Evolutionary conservation across 2,888 invertebrate genomes (phyloP).

Genomic region (Mesochorus sp.): DNA sequence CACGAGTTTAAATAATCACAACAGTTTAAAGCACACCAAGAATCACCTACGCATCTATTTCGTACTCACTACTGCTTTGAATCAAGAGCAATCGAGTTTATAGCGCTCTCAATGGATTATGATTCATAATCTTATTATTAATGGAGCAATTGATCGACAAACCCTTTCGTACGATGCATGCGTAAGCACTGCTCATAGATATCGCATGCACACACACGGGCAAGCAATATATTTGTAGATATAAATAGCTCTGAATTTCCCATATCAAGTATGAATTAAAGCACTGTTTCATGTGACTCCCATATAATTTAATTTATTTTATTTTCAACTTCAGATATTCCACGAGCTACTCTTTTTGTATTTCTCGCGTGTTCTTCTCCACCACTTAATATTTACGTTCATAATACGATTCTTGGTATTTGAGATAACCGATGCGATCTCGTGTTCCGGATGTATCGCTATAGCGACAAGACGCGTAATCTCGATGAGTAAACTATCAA

Average conservation of each 20-base stretch:
- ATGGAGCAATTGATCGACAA: slow-evolving; percentile 49
- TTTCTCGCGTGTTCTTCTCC: neutral
- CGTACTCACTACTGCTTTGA: slow-evolving; percentile 21
- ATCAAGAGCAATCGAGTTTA: slow-evolving; percentile 38
- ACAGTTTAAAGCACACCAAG: neutral
- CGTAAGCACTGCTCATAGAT: neutral
- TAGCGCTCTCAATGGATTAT: slow-evolving; percentile 58
- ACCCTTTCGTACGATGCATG: slow-evolving; percentile 4
- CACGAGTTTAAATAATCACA: neutral
- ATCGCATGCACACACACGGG: neutral
- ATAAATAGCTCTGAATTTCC: neutral
- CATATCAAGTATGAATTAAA: slow-evolving; percentile 21
- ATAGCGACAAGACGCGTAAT: neutral
- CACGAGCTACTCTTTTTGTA: slow-evolving; percentile 1
- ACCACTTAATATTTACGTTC: neutral
- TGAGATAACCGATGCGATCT: slow-evolving; percentile 36
- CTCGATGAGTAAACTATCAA: neutral
- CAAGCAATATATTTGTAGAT: neutral
- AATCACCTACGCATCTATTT: neutral
- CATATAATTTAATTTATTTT: slow-evolving; percentile 25
- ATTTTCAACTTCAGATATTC: slow-evolving; percentile 18
- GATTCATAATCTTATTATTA: slow-evolving; percentile 61
- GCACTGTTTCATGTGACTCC: slow-evolving; percentile 11
- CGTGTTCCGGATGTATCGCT: slow-evolving; percentile 27
- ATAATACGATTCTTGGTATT: slow-evolving; percentile 38